Evolutionary conservation across 1,140 invertebrate species (phyloP), one percentile per base, ranked within the genome.

Genomic region (Nilaparvata lugens): DNA sequence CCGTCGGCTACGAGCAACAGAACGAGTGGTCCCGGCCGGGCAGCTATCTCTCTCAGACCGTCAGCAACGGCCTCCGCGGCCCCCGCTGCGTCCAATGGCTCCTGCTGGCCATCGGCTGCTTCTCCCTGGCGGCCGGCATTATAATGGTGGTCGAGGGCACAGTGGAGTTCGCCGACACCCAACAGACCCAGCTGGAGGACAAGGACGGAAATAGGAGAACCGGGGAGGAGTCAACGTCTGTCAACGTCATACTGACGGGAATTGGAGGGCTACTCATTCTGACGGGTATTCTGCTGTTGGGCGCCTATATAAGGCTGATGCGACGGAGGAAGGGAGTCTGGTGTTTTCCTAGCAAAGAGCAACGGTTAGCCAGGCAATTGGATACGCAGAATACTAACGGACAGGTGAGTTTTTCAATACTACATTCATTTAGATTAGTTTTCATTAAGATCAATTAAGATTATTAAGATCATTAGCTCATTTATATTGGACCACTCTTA

Each of bases 1-100:
- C 83, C 59, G 83, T 85, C 40, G 83, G 82, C 55, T 86, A 85
- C 70, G 83, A 84, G 68, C 79, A 76, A 63, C 79, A 80, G 66
- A 65, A 60, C 54, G 67, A 67, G 40, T 68, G 67, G 67, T 62
- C 65, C 9, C 23, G 66, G 16, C 66, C 65, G 3, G 57, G 60
- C 13, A 62, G 65, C 56, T 69, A 65, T 54, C 56, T 69, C 3
- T 62, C 65, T 18, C 66, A 69, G 25, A 66, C 65, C 19, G 56
- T 69, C 9, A 56, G 60, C 38, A 54, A 48, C 18, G 45, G 62
- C 23, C 42, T 66, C 13, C 42, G 65, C 54, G 58, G 58, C 24
- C 65, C 67, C 0, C 40, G 66, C 31, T 71, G 67, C 56, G 51
- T 70, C 14, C 69, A 68, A 40, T 71, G 68, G 69, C 35, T 67